These are phyloP conservation scores for Cantharis rufa DNA, from an alignment of 2,888 invertebrate species.

Conservation along the genomic window DNA sequence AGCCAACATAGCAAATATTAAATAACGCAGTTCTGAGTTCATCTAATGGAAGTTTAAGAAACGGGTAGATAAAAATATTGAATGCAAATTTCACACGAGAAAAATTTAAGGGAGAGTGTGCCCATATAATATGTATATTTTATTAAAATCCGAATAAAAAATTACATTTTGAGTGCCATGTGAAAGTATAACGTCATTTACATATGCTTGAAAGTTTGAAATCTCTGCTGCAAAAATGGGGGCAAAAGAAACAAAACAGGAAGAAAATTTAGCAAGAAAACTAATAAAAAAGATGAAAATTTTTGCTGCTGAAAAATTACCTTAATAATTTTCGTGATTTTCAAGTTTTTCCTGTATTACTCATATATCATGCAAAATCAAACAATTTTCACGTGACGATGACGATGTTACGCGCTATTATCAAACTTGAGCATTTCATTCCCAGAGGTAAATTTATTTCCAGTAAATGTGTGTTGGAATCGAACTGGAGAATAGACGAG, in stretches of 20 bases:
- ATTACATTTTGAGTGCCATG: neutral
- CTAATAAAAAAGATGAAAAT: neutral
- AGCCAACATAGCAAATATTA: neutral
- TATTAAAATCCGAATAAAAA: neutral
- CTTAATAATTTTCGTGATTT: neutral
- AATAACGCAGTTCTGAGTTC: neutral
- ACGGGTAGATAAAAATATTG: neutral
- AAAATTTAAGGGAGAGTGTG: neutral
- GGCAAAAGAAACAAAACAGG: neutral
- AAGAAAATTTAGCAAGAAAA: neutral
- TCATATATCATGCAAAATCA: neutral
- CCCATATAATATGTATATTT: neutral
- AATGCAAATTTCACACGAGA: neutral
- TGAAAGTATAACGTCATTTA: neutral
- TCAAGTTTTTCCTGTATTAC: no score
- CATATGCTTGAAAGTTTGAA: neutral
- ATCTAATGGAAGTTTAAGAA: neutral
- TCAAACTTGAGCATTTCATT: constrained; percentile 23
- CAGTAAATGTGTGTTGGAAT: constrained; percentile 24
- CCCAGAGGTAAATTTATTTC: constrained; percentile 24
- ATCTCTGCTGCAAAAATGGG: neutral
- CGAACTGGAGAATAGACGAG: constrained; percentile 26
- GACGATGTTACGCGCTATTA: constrained; percentile 11
- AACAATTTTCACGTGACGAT: neutral
- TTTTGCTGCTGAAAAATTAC: neutral